Evolutionary conservation across 2,113 vertebrate species (phyloP).

Genomic region (Antennarius striatus): DNA sequence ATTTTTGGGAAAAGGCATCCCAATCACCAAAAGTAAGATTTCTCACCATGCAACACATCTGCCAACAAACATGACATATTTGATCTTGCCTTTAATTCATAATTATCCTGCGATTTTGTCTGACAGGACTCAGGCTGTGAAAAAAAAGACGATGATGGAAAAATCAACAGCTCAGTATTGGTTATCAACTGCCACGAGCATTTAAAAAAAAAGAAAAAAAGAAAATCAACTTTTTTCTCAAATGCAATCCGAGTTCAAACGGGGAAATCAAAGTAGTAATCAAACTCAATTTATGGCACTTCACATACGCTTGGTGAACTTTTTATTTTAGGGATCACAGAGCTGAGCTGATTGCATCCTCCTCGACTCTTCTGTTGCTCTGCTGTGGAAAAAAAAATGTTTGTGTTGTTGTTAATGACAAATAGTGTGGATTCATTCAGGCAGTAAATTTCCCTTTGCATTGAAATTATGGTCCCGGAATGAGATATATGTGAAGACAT

Average conservation of each 20-base stretch:
- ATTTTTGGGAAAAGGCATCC: constrained; percentile 21
- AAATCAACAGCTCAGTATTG: constrained; percentile 49
- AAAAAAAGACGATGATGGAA: constrained; percentile 46
- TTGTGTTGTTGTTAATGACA: constrained; percentile 34
- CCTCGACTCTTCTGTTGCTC: constrained; percentile 23
- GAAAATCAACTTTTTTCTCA: constrained; percentile 53
- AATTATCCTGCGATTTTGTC: constrained; percentile 59
- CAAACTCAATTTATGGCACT: constrained; percentile 36
- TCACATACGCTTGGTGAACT: constrained; percentile 52
- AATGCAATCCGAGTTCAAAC: constrained; percentile 34
- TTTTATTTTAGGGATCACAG: constrained; percentile 31
- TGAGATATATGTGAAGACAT: constrained; percentile 4
- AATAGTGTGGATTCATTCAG: constrained; percentile 34
- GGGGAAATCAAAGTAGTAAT: constrained; percentile 39
- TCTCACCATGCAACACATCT: constrained; percentile 55
- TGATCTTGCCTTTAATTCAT: constrained; percentile 65
- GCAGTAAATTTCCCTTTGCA: constrained; percentile 3
- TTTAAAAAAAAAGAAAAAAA: constrained; percentile 41
- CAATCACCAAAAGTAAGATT: constrained; percentile 40
- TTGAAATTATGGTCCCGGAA: constrained; percentile 1
- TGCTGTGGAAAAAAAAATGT: constrained; percentile 46
- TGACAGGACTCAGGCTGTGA: constrained; percentile 36
- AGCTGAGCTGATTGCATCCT: constrained; percentile 41
- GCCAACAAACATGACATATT: constrained; percentile 61
- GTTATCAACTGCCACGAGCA: constrained; percentile 51